phyloP scores from a whole-genome alignment of 2,113 vertebrate genomes.

The Thinocorus orbignyianus region DNA sequence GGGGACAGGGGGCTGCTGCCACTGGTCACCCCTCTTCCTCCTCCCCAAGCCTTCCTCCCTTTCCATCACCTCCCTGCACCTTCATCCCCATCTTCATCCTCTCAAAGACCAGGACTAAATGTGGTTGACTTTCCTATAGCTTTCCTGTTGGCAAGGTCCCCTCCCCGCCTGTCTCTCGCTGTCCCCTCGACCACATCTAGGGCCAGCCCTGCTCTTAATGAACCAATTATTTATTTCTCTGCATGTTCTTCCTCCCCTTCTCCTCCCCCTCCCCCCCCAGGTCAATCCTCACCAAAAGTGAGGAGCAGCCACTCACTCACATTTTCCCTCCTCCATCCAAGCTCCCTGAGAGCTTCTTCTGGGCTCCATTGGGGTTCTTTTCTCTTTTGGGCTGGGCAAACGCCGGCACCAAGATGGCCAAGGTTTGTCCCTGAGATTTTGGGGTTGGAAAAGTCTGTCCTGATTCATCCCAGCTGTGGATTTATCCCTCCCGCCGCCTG shows the following conservation, averaged over 20 bases:
- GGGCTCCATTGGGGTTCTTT: not conserved
- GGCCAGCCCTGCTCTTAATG: not conserved
- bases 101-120: not conserved
- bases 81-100: not conserved
- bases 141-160: not conserved
- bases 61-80: not conserved
- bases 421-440: not conserved
- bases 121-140: accelerated
- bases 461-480: conserved; percentile 41
- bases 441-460: not conserved
- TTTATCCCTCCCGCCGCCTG: not conserved
- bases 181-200: not conserved
- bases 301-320: not conserved
- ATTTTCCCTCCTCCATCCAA: not conserved
- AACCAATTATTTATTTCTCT: conserved; percentile 5
- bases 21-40: not conserved
- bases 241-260: accelerated
- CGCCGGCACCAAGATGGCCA: not conserved
- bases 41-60: not conserved
- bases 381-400: not conserved
- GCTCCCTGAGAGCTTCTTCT: not conserved
- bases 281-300: not conserved
- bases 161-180: not conserved
- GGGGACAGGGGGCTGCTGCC: not conserved
- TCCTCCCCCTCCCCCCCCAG: not conserved